Evolutionary conservation across 1,140 invertebrate species (phyloP).

Genomic region (Luehdorfia chinensis): DNA sequence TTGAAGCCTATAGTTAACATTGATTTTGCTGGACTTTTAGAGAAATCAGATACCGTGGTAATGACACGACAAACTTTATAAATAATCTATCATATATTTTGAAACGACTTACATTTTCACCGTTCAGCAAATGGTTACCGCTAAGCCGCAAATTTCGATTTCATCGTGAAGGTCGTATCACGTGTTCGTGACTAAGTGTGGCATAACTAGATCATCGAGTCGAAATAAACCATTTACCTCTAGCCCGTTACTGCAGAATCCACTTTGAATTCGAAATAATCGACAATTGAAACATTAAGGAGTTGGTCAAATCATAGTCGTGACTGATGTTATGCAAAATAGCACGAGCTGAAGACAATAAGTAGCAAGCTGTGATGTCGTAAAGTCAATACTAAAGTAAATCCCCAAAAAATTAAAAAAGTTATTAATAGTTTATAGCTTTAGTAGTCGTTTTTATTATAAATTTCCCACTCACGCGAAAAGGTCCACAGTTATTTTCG

Average conservation of each 20-base stretch:
- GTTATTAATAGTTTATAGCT: too few relatives aligned
- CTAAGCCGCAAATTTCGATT: constrained; percentile 43
- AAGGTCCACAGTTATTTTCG: too few relatives aligned
- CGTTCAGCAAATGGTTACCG: constrained; percentile 7
- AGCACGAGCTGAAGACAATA: constrained; percentile 39
- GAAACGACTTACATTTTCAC: constrained; percentile 4
- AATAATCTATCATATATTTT: constrained; percentile 9
- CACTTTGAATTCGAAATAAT: constrained; percentile 50
- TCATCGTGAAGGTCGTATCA: constrained; percentile 53
- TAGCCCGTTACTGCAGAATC: constrained; percentile 44
- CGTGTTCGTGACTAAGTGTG: constrained; percentile 50
- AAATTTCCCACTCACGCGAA: too few relatives aligned
- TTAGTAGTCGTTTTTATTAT: too few relatives aligned
- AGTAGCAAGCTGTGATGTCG: constrained; percentile 41
- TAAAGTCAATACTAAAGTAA: too few relatives aligned
- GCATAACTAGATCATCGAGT: constrained; percentile 56
- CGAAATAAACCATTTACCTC: constrained; percentile 49
- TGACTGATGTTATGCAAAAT: constrained; percentile 63
- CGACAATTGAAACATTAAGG: constrained; percentile 47
- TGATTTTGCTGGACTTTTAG: background rate
- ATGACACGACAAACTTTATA: too few relatives aligned
- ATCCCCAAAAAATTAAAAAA: too few relatives aligned
- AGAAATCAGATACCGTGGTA: too few relatives aligned
- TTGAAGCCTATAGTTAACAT: too few relatives aligned
- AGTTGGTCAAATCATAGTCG: constrained; percentile 42